Conservation (phyloP, 2,888 invertebrate genomes). For the Yponomeuta sedellus region DNA sequence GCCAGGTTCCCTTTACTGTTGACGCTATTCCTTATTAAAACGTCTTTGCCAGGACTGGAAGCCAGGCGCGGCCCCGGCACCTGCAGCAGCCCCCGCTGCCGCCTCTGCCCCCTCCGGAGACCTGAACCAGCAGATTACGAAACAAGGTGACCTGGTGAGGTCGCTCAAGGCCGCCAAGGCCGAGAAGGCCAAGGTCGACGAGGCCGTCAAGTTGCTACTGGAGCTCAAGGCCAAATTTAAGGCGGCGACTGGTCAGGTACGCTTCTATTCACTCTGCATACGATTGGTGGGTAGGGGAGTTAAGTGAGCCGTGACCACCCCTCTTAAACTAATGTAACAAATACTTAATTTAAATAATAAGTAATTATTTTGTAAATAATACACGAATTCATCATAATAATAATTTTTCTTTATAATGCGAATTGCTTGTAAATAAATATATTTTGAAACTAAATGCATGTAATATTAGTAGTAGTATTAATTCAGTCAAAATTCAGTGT, state of each 20-base stretch:
- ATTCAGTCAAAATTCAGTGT: too few species aligned
- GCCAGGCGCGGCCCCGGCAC: constrained; percentile 21
- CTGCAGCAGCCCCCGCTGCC: constrained; percentile 20
- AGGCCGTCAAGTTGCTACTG: constrained; percentile 75
- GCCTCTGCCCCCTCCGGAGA: constrained; percentile 34
- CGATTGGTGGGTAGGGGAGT: too few species aligned
- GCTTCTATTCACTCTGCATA: constrained; percentile 1
- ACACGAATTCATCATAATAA: too few species aligned
- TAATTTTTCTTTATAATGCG: too few species aligned
- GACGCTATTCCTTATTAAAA: constrained; percentile 10
- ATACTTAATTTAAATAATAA: too few species aligned
- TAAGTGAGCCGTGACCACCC: too few species aligned
- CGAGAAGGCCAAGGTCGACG: constrained; percentile 53
- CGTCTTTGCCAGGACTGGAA: constrained; percentile 27
- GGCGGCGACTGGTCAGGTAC: constrained; percentile 50
- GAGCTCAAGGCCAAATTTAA: constrained; percentile 86
- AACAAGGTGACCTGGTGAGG: constrained; percentile 81
- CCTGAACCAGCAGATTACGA: constrained; percentile 58
- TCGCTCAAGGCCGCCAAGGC: constrained; percentile 80
- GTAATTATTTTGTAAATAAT: too few species aligned
- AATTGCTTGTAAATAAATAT: too few species aligned
- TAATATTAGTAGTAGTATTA: too few species aligned
- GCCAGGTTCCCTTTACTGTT: background rate
- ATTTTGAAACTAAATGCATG: too few species aligned
- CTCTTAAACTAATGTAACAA: too few species aligned